Percentiles rank a stretch among this genome's conserved stretches.
phyloP scores from a whole-genome alignment of 2,888 invertebrate genomes.

The Pecten maximus region DNA sequence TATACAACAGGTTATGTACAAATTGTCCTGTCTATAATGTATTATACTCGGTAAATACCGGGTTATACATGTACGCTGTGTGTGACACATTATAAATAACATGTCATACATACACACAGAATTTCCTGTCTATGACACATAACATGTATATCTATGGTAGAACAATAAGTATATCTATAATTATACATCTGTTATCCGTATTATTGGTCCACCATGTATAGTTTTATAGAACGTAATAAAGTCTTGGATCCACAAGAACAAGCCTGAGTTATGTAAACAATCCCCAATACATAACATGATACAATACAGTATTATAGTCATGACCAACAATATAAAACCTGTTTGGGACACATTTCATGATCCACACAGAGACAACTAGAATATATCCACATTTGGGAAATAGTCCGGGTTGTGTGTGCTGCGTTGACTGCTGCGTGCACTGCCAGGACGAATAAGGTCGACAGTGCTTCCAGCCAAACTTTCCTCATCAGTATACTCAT shows the following conservation, averaged over 20 bases:
- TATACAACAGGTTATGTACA: no score
- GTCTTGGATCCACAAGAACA: neutral
- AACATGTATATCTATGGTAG: neutral
- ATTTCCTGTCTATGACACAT: neutral
- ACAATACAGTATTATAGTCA: neutral
- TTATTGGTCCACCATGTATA: neutral
- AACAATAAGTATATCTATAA: neutral
- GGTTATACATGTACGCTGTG: no score
- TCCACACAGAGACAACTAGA: constrained; percentile 23
- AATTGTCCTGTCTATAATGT: no score
- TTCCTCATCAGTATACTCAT: constrained; percentile 64
- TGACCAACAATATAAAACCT: neutral
- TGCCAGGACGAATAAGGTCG: constrained; percentile 65
- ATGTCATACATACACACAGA: neutral
- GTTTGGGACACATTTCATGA: neutral
- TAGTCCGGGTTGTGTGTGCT: constrained; percentile 33
- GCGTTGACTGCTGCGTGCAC: constrained; percentile 49
- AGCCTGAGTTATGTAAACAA: neutral
- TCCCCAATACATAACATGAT: neutral
- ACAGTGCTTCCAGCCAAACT: constrained; percentile 74
- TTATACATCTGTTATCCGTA: neutral
- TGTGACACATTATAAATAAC: neutral
- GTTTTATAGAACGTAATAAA: neutral
- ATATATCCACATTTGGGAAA: constrained; percentile 49
- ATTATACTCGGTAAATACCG: no score